Evolutionary conservation across 2,888 invertebrate species (phyloP), one percentile per base, ranked within the genome.

Genomic region (Urechis unicinctus): DNA sequence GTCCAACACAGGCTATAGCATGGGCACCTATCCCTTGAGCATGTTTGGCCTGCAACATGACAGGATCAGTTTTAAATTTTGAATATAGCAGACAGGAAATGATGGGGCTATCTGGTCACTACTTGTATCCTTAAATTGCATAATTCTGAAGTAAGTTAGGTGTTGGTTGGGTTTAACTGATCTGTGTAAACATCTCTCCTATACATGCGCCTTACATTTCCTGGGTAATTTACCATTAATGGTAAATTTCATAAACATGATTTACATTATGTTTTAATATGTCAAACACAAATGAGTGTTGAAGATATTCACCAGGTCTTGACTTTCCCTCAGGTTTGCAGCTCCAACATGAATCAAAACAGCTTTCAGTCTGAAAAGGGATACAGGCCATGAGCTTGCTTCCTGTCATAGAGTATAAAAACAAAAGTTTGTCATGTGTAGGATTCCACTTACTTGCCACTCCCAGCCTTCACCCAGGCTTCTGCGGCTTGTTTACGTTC

Each of bases 401-500:
- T 5, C 6, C 21, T 31, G 5, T 9, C 28, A 48, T 50, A 30
- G 4, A 1, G 4, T 26, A 29, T n/a, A n/a, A n/a, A n/a, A n/a
- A n/a, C n/a, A n/a, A n/a, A n/a, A n/a, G n/a, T n/a, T n/a, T 0
- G 3, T 5, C n/a, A 48, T 48, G 28, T 48, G 9, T 48, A 45
- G 13, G 6, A 17, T 6, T 45, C 13, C 6, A 21, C 59, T 55
- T 50, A 64, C 64, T 53, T 68, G n/a, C 66, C 68, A 42, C 62
- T 62, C 0, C 63, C 60, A 9, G 63, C 66, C n/a, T 61, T 60
- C 51, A 68, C 0, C 84, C 85, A 13, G 79, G 83, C 82, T 70
- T 86, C 85, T 0, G 86, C 79, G 2, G 85, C 73, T 3, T 70
- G 64, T 76, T 88, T 88, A 49, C 90, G 81, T 74, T 91, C 89